Conservation (phyloP, 30 jellyfish, hydroid and myxozoan genomes). For the Catostylus mosaicus region DNA sequence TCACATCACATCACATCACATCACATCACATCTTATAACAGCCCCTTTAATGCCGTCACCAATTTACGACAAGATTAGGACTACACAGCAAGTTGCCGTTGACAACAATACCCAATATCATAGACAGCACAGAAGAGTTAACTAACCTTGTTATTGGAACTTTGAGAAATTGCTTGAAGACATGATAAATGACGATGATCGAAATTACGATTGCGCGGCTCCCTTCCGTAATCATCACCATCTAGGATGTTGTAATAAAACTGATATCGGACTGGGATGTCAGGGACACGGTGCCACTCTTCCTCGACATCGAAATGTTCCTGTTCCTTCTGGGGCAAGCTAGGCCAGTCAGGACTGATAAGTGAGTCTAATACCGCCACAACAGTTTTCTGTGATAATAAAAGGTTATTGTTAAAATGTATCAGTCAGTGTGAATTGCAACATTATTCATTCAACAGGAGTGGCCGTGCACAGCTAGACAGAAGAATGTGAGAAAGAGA, state of each 20-base stretch:
- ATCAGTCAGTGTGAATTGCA: too few relatives aligned
- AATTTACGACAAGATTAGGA: too few relatives aligned
- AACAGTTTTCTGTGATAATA: conserved; percentile 74
- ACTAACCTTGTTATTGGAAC: conserved; percentile 65
- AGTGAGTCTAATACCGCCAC: conserved; percentile 81
- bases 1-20: too few relatives aligned
- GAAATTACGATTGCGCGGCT: conserved; percentile 63
- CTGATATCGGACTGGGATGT: conserved; percentile 89
- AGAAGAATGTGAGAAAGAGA: too few relatives aligned
- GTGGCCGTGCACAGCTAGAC: too few relatives aligned
- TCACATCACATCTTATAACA: too few relatives aligned
- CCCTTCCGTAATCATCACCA: conserved; percentile 80
- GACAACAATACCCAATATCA: too few relatives aligned
- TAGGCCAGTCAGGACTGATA: conserved; percentile 97
- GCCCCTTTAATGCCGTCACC: too few relatives aligned
- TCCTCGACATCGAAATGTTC: conserved; percentile 53
- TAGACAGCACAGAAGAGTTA: too few relatives aligned
- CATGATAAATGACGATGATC: conserved; percentile 68
- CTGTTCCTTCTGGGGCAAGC: conserved; percentile 70
- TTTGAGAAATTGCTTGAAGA: conserved; percentile 70
- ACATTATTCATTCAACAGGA: too few relatives aligned
- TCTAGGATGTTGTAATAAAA: conserved; percentile 83
- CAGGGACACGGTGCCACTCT: conserved; percentile 83
- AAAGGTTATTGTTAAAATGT: too few relatives aligned
- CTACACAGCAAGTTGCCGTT: too few relatives aligned